A percentile compares a stretch with the other conserved stretches of the same genome.
These are phyloP conservation scores for Gymnoscopelus microlampas DNA, from an alignment of 2,797 vertebrate species.

Conservation along the genomic window DNA sequence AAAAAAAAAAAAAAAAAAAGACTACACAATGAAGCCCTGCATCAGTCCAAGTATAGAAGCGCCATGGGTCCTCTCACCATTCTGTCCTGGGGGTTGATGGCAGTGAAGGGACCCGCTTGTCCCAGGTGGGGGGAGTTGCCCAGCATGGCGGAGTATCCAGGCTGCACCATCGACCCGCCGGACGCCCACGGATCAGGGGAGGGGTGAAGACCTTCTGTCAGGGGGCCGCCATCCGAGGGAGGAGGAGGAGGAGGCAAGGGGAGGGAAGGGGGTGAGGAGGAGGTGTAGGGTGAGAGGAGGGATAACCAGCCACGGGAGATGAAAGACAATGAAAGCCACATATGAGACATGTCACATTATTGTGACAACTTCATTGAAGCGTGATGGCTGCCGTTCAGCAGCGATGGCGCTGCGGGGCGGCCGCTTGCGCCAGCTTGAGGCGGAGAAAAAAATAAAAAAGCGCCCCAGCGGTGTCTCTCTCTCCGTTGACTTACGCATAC, in stretches of 20 bases:
- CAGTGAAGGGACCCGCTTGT: slow-evolving; percentile 83
- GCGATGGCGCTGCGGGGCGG: slow-evolving; percentile 2
- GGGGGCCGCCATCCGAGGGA: slow-evolving; percentile 40
- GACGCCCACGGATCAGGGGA: slow-evolving; percentile 90
- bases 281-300: not conserved
- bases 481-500: slow-evolving; percentile 8
- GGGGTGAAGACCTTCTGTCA: slow-evolving; percentile 87
- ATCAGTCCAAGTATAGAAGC: too few relatives aligned
- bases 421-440: too few relatives aligned
- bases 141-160: slow-evolving; percentile 87
- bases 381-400: slow-evolving; percentile 49
- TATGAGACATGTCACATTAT: slow-evolving; percentile 73
- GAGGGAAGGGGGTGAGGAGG: not conserved
- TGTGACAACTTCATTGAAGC: slow-evolving; percentile 71
- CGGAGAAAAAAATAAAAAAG: too few relatives aligned
- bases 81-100: too few relatives aligned
- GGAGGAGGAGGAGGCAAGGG: slow-evolving; percentile 5
- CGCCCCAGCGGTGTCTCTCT: not conserved
- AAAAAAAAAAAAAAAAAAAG: too few relatives aligned
- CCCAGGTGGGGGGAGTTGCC: slow-evolving; percentile 85
- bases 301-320: slow-evolving; percentile 64
- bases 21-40: too few relatives aligned
- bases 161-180: slow-evolving; percentile 86
- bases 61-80: too few relatives aligned
- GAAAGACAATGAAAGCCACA: slow-evolving; percentile 68